Percentiles rank a stretch among this genome's conserved stretches.
phyloP scores from a whole-genome alignment of 2,888 invertebrate genomes.

The Dryocosmus kuriphilus region DNA sequence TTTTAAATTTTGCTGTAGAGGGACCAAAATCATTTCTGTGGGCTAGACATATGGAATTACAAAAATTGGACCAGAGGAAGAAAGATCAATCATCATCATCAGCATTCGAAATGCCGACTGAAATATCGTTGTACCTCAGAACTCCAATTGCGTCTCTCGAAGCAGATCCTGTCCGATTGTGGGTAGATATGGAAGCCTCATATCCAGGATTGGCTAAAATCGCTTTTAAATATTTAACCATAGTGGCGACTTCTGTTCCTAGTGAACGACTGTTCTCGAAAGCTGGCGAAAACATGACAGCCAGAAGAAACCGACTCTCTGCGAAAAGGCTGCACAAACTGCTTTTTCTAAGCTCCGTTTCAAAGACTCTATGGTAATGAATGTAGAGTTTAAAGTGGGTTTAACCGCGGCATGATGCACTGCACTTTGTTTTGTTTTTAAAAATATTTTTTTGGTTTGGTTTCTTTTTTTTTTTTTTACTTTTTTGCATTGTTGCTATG shows the following conservation, averaged over 20 bases:
- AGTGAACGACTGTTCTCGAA: conserved; percentile 1
- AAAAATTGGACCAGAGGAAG: neutral
- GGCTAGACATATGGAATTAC: neutral
- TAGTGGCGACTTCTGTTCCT: neutral
- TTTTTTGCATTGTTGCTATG: neutral
- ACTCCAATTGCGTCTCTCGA: neutral
- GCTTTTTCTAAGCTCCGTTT: neutral
- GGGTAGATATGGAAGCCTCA: neutral
- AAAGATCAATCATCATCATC: neutral
- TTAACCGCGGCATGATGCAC: neutral
- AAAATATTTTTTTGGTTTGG: neutral
- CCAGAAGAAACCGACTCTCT: neutral
- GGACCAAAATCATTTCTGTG: neutral
- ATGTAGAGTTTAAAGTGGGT: neutral
- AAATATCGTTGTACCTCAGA: neutral
- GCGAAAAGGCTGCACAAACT: neutral
- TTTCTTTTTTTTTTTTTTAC: neutral
- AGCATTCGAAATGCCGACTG: neutral
- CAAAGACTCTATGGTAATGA: neutral
- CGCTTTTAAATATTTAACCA: neutral
- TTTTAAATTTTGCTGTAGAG: neutral
- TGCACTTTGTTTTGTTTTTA: neutral
- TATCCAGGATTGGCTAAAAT: neutral
- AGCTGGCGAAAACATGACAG: neutral
- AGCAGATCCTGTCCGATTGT: neutral